A percentile compares a stretch with the other conserved stretches of the same genome.
phyloP scores from a whole-genome alignment of 2,797 vertebrate species.

The Malurus splendens region DNA sequence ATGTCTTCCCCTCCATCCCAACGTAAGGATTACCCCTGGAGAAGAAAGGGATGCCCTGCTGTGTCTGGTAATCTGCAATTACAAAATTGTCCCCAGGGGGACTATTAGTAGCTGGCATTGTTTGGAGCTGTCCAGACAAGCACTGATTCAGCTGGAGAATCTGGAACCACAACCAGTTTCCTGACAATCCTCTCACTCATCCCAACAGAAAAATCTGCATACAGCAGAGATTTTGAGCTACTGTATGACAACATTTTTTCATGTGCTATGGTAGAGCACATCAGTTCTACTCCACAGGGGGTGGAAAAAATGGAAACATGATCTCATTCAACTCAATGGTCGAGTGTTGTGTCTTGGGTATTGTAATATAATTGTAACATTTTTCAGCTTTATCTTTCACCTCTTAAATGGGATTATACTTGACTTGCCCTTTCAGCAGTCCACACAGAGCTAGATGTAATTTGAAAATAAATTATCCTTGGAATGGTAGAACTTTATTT shows the following conservation, averaged over 20 bases:
- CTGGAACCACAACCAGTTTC: slow-evolving; percentile 3
- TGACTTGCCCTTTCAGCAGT: not conserved
- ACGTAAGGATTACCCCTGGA: not conserved
- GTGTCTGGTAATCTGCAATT: slow-evolving; percentile 12
- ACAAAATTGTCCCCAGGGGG: not conserved
- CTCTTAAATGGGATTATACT: not conserved
- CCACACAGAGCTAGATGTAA: not conserved
- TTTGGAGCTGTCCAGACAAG: slow-evolving; percentile 30
- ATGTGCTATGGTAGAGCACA: not conserved
- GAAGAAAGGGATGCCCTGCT: slow-evolving; percentile 12
- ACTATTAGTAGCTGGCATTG: not conserved
- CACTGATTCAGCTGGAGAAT: slow-evolving; percentile 1
- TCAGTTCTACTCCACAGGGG: not conserved
- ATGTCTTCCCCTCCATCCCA: not conserved
- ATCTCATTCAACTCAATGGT: not conserved
- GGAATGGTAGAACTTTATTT: not conserved
- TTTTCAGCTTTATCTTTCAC: slow-evolving; percentile 8
- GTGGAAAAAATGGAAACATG: not conserved
- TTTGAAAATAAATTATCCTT: not conserved
- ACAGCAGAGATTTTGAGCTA: not conserved
- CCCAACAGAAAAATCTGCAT: not conserved
- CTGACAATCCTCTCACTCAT: not conserved
- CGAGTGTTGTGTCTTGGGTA: not conserved
- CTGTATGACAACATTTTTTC: not conserved
- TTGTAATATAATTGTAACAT: not conserved